Evolutionary conservation across 2,113 vertebrate species (phyloP).

Genomic region (Chlamydotis undulata): DNA sequence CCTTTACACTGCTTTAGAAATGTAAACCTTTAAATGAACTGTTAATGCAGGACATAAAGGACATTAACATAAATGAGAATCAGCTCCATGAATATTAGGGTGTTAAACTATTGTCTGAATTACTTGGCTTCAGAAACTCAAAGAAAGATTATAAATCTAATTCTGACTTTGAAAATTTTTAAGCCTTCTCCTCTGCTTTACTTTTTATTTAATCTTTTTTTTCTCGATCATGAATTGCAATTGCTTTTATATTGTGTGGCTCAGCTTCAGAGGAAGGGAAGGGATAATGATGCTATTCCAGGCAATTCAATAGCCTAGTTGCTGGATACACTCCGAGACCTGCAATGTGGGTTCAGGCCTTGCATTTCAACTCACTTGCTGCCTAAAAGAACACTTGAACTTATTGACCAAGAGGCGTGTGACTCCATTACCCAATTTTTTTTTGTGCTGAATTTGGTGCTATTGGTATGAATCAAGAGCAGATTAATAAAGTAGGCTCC

Average conservation of each 20-base stretch:
- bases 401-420: neutral
- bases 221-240: neutral
- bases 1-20: neutral
- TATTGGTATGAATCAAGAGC: neutral
- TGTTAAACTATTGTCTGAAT: neutral
- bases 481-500: neutral
- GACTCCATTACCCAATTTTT: neutral
- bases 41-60: neutral
- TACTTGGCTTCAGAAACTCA: neutral
- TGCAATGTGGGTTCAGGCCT: neutral
- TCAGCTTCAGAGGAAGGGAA: neutral
- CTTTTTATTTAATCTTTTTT: neutral
- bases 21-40: conserved; percentile 27
- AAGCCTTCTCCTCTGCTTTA: neutral
- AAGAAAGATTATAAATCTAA: neutral
- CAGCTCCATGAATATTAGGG: neutral
- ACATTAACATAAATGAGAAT: neutral
- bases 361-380: neutral
- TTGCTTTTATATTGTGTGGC: neutral
- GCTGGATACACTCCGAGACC: neutral
- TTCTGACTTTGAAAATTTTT: neutral
- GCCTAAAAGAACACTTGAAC: neutral
- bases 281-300: neutral
- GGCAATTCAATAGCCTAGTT: neutral
- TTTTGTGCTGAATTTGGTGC: neutral